Base-by-base conservation (phyloP, 2,113 vertebrate species). In the Pygoscelis antarcticus region DNA sequence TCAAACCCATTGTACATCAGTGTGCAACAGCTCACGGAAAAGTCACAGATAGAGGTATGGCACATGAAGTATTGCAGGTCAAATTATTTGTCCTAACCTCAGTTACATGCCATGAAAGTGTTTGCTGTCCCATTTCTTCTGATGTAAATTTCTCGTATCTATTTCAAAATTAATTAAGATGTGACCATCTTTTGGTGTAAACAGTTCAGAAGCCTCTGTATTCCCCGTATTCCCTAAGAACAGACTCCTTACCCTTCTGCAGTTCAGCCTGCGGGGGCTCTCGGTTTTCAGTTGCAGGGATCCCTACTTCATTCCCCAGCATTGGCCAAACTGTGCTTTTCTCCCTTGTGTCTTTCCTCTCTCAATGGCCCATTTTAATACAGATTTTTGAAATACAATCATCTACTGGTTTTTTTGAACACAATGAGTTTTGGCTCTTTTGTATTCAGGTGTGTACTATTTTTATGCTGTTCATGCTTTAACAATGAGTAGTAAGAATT, bases 241-340 rank as follows among this genome's bases (percentile, higher is more conserved):
- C 15, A 72, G 42, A 49, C 8, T 51, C 10, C 55, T 54, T 23
- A 34, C 7, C 16, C 10, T 11, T 61, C 21, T 8, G 10, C 6
- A 58, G 19, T 65, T 70, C 72, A 83, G 27, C 11, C 25, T 25
- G 15, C 0, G 0, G 11, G 14, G 10, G 8, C 5, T 38, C 38
- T 51, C 1, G 1, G 4, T 29, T 79, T 84, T 62, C 34, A 29
- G 6, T 42, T 47, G 27, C 40, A 75, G 57, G 26, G 17, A 62
- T 23, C 7, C 40, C 18, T 23, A 10, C 32, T 64, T 54, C 29
- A 29, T 42, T 62, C 22, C 26, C 62, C 84, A 87, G 36, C 40
- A 64, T 29, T 58, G 55, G 16, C 21, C 47, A 55, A 88, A 47
- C 3, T 11, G 0, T 34, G 29, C 5, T 68, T 90, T 88, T 49